Conservation (phyloP, 2,113 vertebrate species). For the Corythaixoides concolor region DNA sequence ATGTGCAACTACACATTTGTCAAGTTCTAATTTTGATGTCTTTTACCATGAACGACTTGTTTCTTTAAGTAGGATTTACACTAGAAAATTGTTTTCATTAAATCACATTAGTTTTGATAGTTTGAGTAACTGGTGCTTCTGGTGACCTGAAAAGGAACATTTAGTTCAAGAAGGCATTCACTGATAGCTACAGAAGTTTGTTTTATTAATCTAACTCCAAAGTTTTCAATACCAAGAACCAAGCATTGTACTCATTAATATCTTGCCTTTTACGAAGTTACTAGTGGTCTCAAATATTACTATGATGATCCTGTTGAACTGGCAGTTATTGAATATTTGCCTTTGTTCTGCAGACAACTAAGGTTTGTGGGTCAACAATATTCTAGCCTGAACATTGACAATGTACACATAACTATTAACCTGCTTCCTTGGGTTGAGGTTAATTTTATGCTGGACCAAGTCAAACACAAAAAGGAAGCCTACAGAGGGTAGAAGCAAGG, state of each 20-base stretch:
- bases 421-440: not conserved
- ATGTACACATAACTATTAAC: not conserved
- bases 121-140: not conserved
- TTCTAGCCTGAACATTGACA: not conserved
- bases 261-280: not conserved
- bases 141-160: not conserved
- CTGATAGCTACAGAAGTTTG: not conserved
- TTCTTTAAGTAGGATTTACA: not conserved
- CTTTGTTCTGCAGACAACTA: not conserved
- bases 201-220: not conserved
- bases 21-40: not conserved
- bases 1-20: not conserved
- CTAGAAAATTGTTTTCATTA: not conserved
- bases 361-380: not conserved
- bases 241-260: not conserved
- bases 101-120: not conserved
- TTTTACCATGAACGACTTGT: not conserved
- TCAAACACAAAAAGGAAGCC: no score
- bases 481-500: no score
- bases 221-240: not conserved
- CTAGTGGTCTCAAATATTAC: not conserved
- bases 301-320: not conserved
- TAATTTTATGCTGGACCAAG: not conserved
- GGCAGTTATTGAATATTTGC: not conserved
- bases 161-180: not conserved